These are phyloP conservation scores for Apostichopus californicus DNA, from an alignment of 35 echinoderm and acorn worm genomes.

Conservation along the genomic window DNA sequence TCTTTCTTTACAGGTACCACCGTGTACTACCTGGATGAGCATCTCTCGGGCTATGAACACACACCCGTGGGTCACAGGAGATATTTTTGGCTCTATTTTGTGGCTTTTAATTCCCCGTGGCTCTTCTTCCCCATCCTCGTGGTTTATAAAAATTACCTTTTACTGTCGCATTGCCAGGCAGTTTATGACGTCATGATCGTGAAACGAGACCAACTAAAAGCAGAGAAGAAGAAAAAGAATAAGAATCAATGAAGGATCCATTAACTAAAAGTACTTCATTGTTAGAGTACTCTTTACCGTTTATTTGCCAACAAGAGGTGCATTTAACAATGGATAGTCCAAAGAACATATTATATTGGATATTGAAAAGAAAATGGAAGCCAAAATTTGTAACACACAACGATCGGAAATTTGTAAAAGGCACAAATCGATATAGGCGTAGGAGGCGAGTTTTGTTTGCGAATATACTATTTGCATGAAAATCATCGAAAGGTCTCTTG, in stretches of 20 bases:
- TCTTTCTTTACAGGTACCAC: slow-evolving; percentile 62
- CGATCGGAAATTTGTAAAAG: too few relatives aligned
- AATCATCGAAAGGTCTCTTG: too few relatives aligned
- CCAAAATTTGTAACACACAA: too few relatives aligned
- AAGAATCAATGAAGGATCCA: not conserved
- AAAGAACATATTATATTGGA: too few relatives aligned
- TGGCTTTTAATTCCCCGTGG: slow-evolving; percentile 81
- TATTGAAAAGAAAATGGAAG: too few relatives aligned
- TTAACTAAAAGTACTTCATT: too few relatives aligned
- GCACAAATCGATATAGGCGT: too few relatives aligned
- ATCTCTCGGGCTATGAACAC: slow-evolving; percentile 70
- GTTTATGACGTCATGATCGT: slow-evolving; percentile 45
- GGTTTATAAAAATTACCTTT: slow-evolving; percentile 46
- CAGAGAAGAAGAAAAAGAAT: slow-evolving; percentile 10
- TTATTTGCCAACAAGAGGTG: not conserved
- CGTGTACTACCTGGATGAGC: slow-evolving; percentile 82
- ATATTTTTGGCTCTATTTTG: slow-evolving; percentile 88
- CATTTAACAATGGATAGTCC: too few relatives aligned
- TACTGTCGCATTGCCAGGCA: slow-evolving; percentile 42
- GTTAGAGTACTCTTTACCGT: too few relatives aligned
- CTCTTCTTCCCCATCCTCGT: slow-evolving; percentile 69
- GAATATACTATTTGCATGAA: too few relatives aligned
- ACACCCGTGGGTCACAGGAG: slow-evolving; percentile 54
- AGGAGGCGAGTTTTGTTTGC: too few relatives aligned
- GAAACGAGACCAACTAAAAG: slow-evolving; percentile 1